Conservation (phyloP, 1,140 invertebrate genomes). For the Linepithema humile region DNA sequence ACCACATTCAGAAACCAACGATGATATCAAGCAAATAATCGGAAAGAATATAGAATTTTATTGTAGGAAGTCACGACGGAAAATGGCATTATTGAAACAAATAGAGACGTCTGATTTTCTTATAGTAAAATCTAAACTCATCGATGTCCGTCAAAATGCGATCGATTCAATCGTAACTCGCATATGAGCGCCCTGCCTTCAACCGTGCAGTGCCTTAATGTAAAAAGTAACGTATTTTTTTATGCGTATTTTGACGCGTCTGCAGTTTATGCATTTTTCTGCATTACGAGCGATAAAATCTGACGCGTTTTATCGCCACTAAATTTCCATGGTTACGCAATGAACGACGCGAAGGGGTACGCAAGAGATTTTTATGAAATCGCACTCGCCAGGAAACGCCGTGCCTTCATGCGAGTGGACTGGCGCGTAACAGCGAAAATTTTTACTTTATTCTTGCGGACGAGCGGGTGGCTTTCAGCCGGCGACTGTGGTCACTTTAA, state of each 20-base stretch:
- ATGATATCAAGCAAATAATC: too few species aligned
- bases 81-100: neutral
- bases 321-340: constrained; percentile 50
- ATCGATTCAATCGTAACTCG: constrained; percentile 11
- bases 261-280: constrained; percentile 42
- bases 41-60: neutral
- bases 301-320: constrained; percentile 33
- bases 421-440: neutral
- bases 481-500: constrained; percentile 11
- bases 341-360: neutral
- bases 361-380: constrained; percentile 24
- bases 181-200: neutral
- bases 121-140: neutral
- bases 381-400: constrained; percentile 10
- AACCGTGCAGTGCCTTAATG: neutral
- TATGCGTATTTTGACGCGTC: neutral
- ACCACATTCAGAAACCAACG: neutral
- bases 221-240: constrained; percentile 39
- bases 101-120: neutral
- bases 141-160: neutral
- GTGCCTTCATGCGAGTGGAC: neutral
- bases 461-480: constrained; percentile 2
- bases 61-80: neutral
- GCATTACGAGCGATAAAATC: constrained; percentile 41
- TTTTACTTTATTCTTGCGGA: constrained; percentile 32